Base-by-base conservation (phyloP, 2,113 vertebrate genomes). In the Sinocyclocheilus maitianheensis region DNA sequence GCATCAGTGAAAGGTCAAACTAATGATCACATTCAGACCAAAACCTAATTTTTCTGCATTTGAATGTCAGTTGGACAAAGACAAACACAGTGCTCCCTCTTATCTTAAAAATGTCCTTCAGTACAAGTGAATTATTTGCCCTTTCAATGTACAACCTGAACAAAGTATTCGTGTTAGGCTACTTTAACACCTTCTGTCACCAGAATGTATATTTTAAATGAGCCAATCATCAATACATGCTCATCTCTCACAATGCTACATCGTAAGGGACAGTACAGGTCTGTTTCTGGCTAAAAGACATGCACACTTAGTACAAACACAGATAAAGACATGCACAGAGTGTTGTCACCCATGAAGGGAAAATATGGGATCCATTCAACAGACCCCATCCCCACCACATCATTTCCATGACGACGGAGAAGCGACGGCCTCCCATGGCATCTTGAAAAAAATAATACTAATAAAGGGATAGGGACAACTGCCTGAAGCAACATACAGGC, bases 151-250 rank as follows among this genome's bases (percentile, higher is more conserved):
- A 58, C 83, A 77, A 89, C 88, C 87, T 90, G 89, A 91, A 94
- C 91, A 94, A 93, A 93, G 91, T 55, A 69, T 86, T 86, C 87
- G 90, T 91, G 90, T 91, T 90, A 77, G 91, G 84, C 79, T 87
- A 90, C 89, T 92, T 92, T 87, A 90, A 90, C 93, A 92, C 91
- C 91, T 92, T 90, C 92, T 92, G 91, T 89, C 18, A 72, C 26
- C 58, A 78, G 24, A 24, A 63, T 10, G 16, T 12, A 48, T 46
- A 46, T 46, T 46, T 46, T 46, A 46, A 46, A 46, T 46, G 43
- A 46, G 43, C 37, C 37, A 2, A 46, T 1, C 43, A 46, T 46
- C 43, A 46, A 46, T 46, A 46, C 10, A 48, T 48, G 46, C 46
- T 48, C 12, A 11, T 48, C 10, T 48, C 46, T 48, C 46, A 48